Base-by-base conservation (phyloP, 1,140 invertebrate genomes). In the Zaprionus ghesquierei region DNA sequence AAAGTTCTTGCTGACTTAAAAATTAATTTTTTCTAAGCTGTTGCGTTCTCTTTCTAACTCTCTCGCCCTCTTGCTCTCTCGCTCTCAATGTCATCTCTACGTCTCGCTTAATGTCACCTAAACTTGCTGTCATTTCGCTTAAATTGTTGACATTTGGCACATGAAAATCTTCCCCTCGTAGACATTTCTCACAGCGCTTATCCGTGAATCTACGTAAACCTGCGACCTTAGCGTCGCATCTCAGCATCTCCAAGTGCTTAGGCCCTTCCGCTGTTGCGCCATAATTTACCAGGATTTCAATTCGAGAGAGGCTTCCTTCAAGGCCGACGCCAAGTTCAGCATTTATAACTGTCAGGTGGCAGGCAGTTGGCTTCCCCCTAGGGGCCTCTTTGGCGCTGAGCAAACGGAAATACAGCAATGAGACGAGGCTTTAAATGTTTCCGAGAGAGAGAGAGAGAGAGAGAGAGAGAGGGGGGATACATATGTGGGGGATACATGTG, bases 341-440 rank as follows among this genome's bases (percentile, higher is more conserved):
- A 77, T 68, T 77, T 53, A 60, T 80, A 75, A 72, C 71, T 46
- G 61, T 77, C 75, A 73, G 41, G 25, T 10, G 38, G 13, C 38
- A 22, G 18, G 56, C 6, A 29, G 12, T n/a, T n/a, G n/a, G n/a
- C 29, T 10, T 38, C 54, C 54, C 66, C 75, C 65, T n/a, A 73
- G 61, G 61, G 81, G 29, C 58, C 65, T 62, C 53, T 54, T 76
- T 59, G 33, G 49, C 53, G 38, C 68, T 55, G 51, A 62, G 62
- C 13, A 18, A 35, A 53, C 49, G 64, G 51, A 73, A 85, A 58
- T 64, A 70, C 73, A 49, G 74, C 72, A 69, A 64, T 68, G 50
- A 56, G 60, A 55, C 59, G 66, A 68, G 63, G 79, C 84, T 89
- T 89, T 82, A 89, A 87, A 77, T 66, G 69, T 65, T 71, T 50